Base-by-base conservation (phyloP, 2,888 invertebrate genomes). In the Empis livida region DNA sequence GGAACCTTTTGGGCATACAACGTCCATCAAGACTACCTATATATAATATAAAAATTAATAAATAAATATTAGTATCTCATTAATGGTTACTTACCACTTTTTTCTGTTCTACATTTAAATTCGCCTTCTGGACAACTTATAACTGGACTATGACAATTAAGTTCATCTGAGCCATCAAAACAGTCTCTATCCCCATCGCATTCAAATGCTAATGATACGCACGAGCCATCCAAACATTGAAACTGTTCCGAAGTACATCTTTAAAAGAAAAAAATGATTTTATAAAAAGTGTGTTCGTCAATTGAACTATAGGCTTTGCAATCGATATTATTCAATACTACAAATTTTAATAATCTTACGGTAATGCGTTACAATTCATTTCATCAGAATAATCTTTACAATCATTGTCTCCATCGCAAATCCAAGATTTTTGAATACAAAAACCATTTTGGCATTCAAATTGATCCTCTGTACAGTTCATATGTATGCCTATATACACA, bases 381-480 rank as follows among this genome's bases (percentile, higher is more conserved):
- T 89, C 88, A 57, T 89, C 88, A 0, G 85, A 82, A 59, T 76
- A 80, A 60, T 88, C 88, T 45, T 79, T 79, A 60, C 88, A 89
- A 62, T 89, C 88, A 62, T 84, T 81, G 60, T 86, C 86, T 0
- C 80, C 79, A 58, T 88, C 87, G 61, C 88, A 89, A 6, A 80
- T 70, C 83, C 85, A 86, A 15, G 75, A 74, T 52, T 76, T 76
- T 48, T 79, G 82, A 52, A 89, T 80, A 63, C 88, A 89, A 40
- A 82, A 75, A 0, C 87, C 87, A 61, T 88, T 87, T 32, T 74
- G 72, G 61, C 88, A 88, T 57, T 80, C 77, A 59, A 84, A 87
- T 64, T 87, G 82, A 43, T 84, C 79, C 1, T 71, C 69, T 0
- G 81, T 76, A 61, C 88, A 89, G 60, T 81, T 80, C 13, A 63